phyloP scores from a whole-genome alignment of 1,140 invertebrate genomes.

The Adelges cooleyi region DNA sequence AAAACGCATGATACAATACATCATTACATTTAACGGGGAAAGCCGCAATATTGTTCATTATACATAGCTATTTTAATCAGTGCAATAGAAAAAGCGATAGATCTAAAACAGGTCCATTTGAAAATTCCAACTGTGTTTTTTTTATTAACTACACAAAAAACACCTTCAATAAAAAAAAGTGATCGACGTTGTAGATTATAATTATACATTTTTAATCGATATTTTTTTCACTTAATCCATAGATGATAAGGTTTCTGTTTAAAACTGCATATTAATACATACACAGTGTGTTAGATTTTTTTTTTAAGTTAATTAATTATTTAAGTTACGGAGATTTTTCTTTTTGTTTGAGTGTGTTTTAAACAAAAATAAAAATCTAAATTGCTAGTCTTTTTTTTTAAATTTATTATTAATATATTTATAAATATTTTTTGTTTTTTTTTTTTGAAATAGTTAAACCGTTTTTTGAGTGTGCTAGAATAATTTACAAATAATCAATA shows the following conservation, averaged over 20 bases:
- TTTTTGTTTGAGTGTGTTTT: not conserved
- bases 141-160: too few species aligned
- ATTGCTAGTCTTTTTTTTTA: not conserved
- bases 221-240: too few species aligned
- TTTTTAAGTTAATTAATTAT: conserved; percentile 7
- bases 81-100: too few species aligned
- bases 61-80: too few species aligned
- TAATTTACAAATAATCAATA: conserved; percentile 20
- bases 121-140: too few species aligned
- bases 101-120: too few species aligned
- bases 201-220: too few species aligned
- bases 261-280: not conserved
- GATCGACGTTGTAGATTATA: too few species aligned
- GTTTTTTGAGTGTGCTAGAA: conserved; percentile 27
- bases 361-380: not conserved
- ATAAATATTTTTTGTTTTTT: not conserved
- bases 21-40: too few species aligned
- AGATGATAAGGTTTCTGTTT: conserved; percentile 19
- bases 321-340: conserved; percentile 13
- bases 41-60: too few species aligned
- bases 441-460: conserved; percentile 16
- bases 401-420: not conserved
- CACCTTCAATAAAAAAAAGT: too few species aligned
- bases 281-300: conserved; percentile 7
- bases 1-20: too few species aligned